A percentile compares a stretch with the other conserved stretches of the same genome.
These are phyloP conservation scores for Dusona sp. DNA, from an alignment of 2,888 invertebrate genomes.

Conservation along the genomic window DNA sequence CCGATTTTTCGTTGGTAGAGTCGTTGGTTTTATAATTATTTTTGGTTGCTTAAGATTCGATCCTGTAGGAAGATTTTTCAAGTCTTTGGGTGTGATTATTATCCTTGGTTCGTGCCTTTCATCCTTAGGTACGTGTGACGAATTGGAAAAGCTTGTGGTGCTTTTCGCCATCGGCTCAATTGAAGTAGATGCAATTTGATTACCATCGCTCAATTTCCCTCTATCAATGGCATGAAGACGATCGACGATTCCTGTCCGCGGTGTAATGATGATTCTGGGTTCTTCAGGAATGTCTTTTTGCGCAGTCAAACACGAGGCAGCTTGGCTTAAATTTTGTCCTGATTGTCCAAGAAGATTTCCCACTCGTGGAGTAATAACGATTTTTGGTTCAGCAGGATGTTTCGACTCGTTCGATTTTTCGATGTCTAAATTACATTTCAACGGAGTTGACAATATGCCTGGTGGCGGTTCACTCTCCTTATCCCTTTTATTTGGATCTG, in stretches of 20 bases:
- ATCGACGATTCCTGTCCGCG: constrained; percentile 39
- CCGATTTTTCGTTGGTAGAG: constrained; percentile 74
- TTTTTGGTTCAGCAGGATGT: constrained; percentile 74
- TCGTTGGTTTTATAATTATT: constrained; percentile 82
- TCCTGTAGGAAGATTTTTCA: constrained; percentile 78
- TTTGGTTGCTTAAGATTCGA: constrained; percentile 80
- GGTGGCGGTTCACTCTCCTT: constrained; percentile 24
- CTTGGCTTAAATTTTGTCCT: constrained; percentile 72
- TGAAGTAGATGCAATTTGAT: constrained; percentile 17
- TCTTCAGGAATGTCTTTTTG: constrained; percentile 69
- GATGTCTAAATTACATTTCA: constrained; percentile 51
- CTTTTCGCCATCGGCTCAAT: constrained; percentile 32
- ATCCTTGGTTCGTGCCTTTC: constrained; percentile 87
- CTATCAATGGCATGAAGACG: constrained; percentile 20
- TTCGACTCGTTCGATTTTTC: constrained; percentile 40
- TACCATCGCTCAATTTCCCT: constrained; percentile 37
- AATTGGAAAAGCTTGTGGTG: neutral
- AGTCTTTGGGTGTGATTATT: constrained; percentile 87
- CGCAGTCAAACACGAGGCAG: constrained; percentile 66
- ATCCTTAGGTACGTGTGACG: constrained; percentile 65
- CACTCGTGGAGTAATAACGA: constrained; percentile 78
- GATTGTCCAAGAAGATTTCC: constrained; percentile 75
- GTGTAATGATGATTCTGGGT: constrained; percentile 45
- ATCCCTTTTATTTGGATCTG: constrained; percentile 63
- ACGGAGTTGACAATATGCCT: constrained; percentile 68